Percentiles rank a stretch among this genome's conserved stretches.
Evolutionary conservation across 30 jellyfish, hydroid and myxozoan species (phyloP).

Genomic region (Hydra vulgaris): DNA sequence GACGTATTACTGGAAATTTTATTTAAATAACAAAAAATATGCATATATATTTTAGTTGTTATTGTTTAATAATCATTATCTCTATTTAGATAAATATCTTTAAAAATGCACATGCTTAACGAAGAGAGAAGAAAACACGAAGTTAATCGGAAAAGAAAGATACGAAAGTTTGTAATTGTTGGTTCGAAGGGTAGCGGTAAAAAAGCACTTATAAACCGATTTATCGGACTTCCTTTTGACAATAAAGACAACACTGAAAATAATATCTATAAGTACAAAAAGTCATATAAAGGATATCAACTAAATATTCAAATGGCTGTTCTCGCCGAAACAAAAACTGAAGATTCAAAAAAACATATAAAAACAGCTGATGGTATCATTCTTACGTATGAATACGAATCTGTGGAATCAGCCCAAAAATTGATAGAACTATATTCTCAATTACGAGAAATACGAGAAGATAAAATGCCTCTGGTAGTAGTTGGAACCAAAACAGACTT

Average conservation of each 20-base stretch:
- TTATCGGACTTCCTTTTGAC: background rate
- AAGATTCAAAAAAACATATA: background rate
- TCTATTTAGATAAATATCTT: background rate
- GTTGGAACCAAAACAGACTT: conserved; percentile 17
- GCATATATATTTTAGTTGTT: background rate
- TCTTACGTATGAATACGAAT: conserved; percentile 1
- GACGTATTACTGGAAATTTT: too few species aligned
- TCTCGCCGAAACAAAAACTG: background rate
- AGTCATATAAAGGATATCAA: conserved; percentile 7
- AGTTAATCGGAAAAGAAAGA: background rate
- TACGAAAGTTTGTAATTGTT: conserved; percentile 1
- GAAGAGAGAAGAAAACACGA: background rate
- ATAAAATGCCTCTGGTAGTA: conserved; percentile 1
- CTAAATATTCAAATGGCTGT: conserved; percentile 1
- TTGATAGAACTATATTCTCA: background rate
- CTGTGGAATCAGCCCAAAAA: conserved; percentile 2
- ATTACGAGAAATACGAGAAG: conserved; percentile 4
- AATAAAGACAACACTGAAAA: background rate
- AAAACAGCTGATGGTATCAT: conserved; percentile 15
- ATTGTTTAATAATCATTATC: background rate
- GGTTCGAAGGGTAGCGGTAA: conserved; percentile 13
- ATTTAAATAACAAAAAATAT: too few species aligned
- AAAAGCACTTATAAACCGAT: background rate
- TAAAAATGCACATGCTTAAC: background rate
- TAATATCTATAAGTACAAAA: background rate